phyloP scores from a whole-genome alignment of 2,888 invertebrate genomes.

The Schizaphis graminum region DNA sequence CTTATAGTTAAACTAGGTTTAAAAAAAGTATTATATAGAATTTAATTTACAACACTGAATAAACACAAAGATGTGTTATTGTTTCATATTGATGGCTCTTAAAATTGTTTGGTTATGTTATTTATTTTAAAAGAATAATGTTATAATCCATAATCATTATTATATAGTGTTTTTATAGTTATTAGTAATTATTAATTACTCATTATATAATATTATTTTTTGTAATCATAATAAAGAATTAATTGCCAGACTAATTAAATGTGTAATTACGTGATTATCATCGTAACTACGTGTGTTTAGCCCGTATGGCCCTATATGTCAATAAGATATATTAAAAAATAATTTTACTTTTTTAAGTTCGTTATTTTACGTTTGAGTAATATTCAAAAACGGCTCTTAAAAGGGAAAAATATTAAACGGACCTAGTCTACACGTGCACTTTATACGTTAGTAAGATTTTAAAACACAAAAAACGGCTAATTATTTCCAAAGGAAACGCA shows the following conservation, averaged over 20 bases:
- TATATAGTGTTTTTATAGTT: slow-evolving; percentile 10
- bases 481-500: too few relatives aligned
- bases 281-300: too few relatives aligned
- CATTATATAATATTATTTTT: not conserved
- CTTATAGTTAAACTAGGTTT: not conserved
- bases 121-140: not conserved
- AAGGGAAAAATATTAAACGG: too few relatives aligned
- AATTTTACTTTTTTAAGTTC: too few relatives aligned
- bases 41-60: not conserved
- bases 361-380: too few relatives aligned
- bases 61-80: not conserved
- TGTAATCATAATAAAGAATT: not conserved
- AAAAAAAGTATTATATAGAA: not conserved
- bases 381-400: too few relatives aligned
- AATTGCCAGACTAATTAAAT: not conserved
- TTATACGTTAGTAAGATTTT: too few relatives aligned
- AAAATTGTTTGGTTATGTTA: not conserved
- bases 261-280: too few relatives aligned
- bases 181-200: not conserved
- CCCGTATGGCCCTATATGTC: too few relatives aligned
- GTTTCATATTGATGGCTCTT: not conserved
- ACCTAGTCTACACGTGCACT: too few relatives aligned
- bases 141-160: not conserved
- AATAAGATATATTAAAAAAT: too few relatives aligned
- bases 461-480: too few relatives aligned